phyloP scores from a whole-genome alignment of 2,797 vertebrate species.

The Peromyscus melanophrys region DNA sequence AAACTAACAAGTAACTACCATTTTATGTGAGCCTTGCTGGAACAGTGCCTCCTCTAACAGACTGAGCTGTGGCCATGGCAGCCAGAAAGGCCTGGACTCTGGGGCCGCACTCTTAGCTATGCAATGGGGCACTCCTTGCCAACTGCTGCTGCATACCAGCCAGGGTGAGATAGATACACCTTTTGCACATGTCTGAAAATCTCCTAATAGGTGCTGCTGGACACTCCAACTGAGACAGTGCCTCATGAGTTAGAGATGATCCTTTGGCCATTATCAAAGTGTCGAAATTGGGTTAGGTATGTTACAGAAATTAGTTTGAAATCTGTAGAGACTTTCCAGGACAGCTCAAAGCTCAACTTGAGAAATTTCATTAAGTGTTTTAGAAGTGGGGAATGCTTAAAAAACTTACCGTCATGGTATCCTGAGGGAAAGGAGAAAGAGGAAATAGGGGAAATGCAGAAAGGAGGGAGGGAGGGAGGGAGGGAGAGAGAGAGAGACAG shows the following conservation, averaged over 20 bases:
- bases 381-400: slow-evolving; percentile 63
- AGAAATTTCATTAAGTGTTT: slow-evolving; percentile 67
- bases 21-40: not conserved
- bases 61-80: not conserved
- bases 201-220: not conserved
- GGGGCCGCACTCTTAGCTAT: not conserved
- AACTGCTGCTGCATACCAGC: not conserved
- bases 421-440: slow-evolving; percentile 75
- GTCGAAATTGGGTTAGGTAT: slow-evolving; percentile 18
- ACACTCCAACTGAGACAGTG: not conserved
- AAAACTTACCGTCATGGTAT: slow-evolving; percentile 83
- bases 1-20: slow-evolving; percentile 19
- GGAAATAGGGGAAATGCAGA: slow-evolving; percentile 52
- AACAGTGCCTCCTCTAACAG: not conserved
- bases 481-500: not conserved
- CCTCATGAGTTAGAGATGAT: slow-evolving; percentile 38
- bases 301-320: slow-evolving; percentile 59
- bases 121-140: not conserved
- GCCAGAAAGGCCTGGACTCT: not conserved
- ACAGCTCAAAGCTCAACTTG: slow-evolving; percentile 64
- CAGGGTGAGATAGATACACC: not conserved
- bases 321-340: slow-evolving; percentile 49
- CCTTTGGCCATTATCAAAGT: slow-evolving; percentile 48
- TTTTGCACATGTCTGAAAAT: not conserved
- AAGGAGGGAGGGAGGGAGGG: too few species aligned